These are phyloP conservation scores for Amiota mariae DNA, from an alignment of 2,888 invertebrate species.

Conservation along the genomic window DNA sequence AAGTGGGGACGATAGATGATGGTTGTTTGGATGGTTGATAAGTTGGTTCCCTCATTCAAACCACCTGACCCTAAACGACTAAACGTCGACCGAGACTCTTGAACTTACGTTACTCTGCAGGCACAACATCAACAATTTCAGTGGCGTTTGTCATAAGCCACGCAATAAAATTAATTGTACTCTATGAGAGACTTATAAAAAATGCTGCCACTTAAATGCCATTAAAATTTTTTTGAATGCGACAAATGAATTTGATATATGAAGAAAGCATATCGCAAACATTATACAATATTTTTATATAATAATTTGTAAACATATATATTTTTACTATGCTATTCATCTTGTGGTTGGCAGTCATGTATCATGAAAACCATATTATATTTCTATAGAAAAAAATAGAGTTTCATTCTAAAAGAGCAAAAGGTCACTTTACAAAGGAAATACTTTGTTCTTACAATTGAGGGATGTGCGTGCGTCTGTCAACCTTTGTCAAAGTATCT, in stretches of 20 bases:
- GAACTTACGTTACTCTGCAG: slow-evolving; percentile 27
- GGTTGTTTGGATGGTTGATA: neutral
- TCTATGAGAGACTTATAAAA: slow-evolving; percentile 46
- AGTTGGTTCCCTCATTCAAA: neutral
- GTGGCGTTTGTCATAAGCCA: slow-evolving; percentile 51
- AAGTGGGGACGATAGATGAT: slow-evolving; percentile 33
- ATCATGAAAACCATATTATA: too few species aligned
- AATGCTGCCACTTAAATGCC: slow-evolving; percentile 65
- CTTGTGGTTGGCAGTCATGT: too few species aligned
- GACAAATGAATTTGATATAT: slow-evolving; percentile 9
- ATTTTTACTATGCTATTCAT: too few species aligned
- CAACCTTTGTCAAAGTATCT: too few species aligned
- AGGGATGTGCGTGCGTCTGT: too few species aligned
- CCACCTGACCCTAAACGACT: slow-evolving; percentile 22
- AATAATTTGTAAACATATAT: too few species aligned
- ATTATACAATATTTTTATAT: neutral
- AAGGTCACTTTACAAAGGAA: too few species aligned
- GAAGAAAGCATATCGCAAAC: slow-evolving; percentile 20
- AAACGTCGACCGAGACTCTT: neutral
- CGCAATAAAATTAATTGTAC: slow-evolving; percentile 72
- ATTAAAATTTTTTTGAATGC: slow-evolving; percentile 56
- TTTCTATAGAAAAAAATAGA: too few species aligned
- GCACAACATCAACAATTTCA: slow-evolving; percentile 59
- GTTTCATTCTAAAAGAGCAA: too few species aligned
- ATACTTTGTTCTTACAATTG: too few species aligned